These are phyloP conservation scores for Apostichopus californicus DNA, from an alignment of 35 echinoderm and acorn worm species.

Conservation along the genomic window DNA sequence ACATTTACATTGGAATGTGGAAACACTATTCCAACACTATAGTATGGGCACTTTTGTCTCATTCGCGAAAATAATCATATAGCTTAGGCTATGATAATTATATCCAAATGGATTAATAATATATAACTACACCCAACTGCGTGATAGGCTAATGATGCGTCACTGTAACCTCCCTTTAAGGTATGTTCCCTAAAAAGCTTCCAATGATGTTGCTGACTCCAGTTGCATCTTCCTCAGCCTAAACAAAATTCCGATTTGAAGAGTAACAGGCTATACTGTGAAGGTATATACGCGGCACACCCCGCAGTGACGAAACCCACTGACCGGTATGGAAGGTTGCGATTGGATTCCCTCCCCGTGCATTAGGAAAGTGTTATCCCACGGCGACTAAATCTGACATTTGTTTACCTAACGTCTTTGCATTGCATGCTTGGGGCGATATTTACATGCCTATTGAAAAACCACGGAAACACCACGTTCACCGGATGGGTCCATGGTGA, in stretches of 20 bases:
- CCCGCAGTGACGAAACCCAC: constrained; percentile 23
- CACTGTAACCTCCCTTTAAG: too few relatives aligned
- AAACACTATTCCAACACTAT: too few relatives aligned
- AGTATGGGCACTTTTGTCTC: too few relatives aligned
- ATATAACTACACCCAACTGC: too few relatives aligned
- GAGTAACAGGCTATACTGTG: constrained; percentile 20
- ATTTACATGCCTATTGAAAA: constrained; percentile 41
- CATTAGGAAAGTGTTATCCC: constrained; percentile 27
- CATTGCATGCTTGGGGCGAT: constrained; percentile 10
- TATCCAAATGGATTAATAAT: too few relatives aligned
- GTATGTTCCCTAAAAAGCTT: too few relatives aligned
- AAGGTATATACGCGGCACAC: too few relatives aligned
- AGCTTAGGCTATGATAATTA: too few relatives aligned
- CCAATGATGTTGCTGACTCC: not conserved
- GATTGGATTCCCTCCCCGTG: not conserved
- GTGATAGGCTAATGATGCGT: too few relatives aligned
- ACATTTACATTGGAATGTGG: too few relatives aligned
- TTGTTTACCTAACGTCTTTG: constrained; percentile 47
- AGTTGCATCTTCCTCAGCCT: not conserved
- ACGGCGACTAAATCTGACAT: constrained; percentile 33
- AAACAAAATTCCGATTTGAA: not conserved
- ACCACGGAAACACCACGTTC: constrained; percentile 19
- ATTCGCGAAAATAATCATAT: too few relatives aligned
- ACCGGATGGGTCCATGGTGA: constrained; percentile 6
- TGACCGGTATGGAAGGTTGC: not conserved